Base-by-base conservation (phyloP, 2,888 invertebrate genomes). In the Eledona agricola region DNA sequence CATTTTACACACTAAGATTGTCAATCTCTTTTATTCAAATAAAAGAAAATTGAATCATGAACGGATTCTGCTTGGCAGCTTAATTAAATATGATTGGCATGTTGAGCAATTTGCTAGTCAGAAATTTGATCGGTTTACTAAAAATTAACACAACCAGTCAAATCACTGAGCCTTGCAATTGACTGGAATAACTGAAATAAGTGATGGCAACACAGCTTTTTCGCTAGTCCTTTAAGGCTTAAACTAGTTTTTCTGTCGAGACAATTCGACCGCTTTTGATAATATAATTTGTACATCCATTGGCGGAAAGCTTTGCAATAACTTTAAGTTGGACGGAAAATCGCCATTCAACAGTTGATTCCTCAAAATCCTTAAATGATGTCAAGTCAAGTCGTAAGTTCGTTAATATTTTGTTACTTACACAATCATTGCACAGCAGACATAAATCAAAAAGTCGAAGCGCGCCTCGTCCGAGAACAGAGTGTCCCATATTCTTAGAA, bases 351-450 rank as follows among this genome's bases (percentile, higher is more conserved):
- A 78, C 55, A 99, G 80, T 63, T 90, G 86, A 35, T 93, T 87
- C 71, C 92, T 83, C 60, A 96, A 79, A 62, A 95, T 83, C 65
- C 95, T 93, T 76, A 57, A 77, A 75, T 58, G 59, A 58, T 57
- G 54, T 51, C 42, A 57, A 37, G 38, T 42, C 45, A 28, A 23
- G 2, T 6, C n/a, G 12, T 3, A 11, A 13, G 6, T n/a, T 7
- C 1, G 2, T 16, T 15, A 16, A 25, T 2, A 16, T 38, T 26
- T 25, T 49, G 43, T 43, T 19, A 85, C 93, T 86, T 81, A 96
- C 94, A 96, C 81, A 64, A 99, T 90, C 98, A 99, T 99, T 67
- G 97, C 93, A 79, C 95, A 93, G 77, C 97, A 97, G 50, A 97
- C 88, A 72, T 89, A 86, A 57, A 95, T 89, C 1, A 98, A 85